phyloP scores from a whole-genome alignment of 1,140 invertebrate species.

The Pseudomyrmex cubaensis region DNA sequence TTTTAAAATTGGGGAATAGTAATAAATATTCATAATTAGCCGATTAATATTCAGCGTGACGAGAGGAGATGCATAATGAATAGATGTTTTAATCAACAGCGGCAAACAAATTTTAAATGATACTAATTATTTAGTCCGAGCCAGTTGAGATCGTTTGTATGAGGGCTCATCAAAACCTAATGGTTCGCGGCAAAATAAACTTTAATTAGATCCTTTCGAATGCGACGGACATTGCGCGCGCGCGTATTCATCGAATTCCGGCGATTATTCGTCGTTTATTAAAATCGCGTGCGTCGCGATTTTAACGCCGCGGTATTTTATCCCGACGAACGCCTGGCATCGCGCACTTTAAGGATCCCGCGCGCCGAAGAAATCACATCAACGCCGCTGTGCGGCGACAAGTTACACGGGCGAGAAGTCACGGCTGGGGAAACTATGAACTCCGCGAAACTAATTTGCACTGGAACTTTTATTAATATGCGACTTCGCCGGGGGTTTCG shows the following conservation, averaged over 20 bases:
- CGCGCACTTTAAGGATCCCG: background rate
- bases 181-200: constrained; percentile 25
- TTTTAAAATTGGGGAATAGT: constrained; percentile 13
- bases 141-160: constrained; percentile 16
- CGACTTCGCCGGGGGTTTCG: constrained; percentile 64
- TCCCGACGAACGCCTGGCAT: constrained; percentile 36
- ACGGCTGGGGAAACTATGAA: constrained; percentile 34
- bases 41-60: constrained; percentile 26
- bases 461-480: constrained; percentile 80
- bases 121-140: constrained; percentile 13
- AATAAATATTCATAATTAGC: constrained; percentile 30
- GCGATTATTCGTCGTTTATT: background rate
- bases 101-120: constrained; percentile 48
- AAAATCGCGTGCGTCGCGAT: background rate
- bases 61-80: constrained; percentile 37
- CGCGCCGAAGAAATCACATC: constrained; percentile 64
- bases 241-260: background rate
- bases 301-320: constrained; percentile 21
- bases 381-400: background rate
- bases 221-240: constrained; percentile 1
- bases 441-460: constrained; percentile 77
- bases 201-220: constrained; percentile 33
- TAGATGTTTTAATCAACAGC: constrained; percentile 41
- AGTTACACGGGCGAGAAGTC: constrained; percentile 61
- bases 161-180: background rate